Evolutionary conservation across 2,797 vertebrate genomes (phyloP).

Genomic region (Brachyrhaphis roseni): DNA sequence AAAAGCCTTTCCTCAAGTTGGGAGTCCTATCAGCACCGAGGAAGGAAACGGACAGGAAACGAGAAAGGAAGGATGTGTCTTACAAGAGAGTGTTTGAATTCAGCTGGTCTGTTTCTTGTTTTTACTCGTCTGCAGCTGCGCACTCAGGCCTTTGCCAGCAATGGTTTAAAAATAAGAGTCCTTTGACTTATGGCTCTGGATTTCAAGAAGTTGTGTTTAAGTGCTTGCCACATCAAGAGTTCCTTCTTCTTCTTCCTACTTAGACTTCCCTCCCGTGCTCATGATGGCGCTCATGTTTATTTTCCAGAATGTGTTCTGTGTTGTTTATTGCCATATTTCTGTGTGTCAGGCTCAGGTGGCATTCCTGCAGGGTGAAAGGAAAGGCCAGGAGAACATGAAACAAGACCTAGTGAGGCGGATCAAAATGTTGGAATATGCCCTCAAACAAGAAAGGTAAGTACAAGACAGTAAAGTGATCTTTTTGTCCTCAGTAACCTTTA

Average conservation of each 20-base stretch:
- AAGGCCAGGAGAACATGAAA: constrained; percentile 89
- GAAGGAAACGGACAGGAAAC: constrained; percentile 62
- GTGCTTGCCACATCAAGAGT: constrained; percentile 33
- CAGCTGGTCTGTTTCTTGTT: constrained; percentile 43
- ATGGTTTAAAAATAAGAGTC: constrained; percentile 71
- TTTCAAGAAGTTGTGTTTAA: constrained; percentile 47
- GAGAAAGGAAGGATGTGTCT: constrained; percentile 68
- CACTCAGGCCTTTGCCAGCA: constrained; percentile 52
- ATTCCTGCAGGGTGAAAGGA: constrained; percentile 86
- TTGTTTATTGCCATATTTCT: constrained; percentile 28
- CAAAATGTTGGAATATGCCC: constrained; percentile 86
- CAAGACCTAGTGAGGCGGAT: constrained; percentile 86
- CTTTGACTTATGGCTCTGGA: constrained; percentile 64
- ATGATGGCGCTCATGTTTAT: background rate
- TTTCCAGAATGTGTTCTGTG: constrained; percentile 8
- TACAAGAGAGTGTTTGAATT: constrained; percentile 57
- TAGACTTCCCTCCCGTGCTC: background rate
- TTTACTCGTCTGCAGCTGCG: constrained; percentile 59
- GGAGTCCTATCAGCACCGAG: constrained; percentile 41
- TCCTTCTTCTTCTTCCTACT: constrained; percentile 13
- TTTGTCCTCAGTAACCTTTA: constrained; percentile 17
- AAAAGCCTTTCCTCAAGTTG: constrained; percentile 51
- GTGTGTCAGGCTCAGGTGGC: constrained; percentile 82
- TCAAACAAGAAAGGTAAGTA: constrained; percentile 84
- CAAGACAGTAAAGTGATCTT: constrained; percentile 1